Conservation (phyloP, 2,888 invertebrate species). For the Brenthis ino region DNA sequence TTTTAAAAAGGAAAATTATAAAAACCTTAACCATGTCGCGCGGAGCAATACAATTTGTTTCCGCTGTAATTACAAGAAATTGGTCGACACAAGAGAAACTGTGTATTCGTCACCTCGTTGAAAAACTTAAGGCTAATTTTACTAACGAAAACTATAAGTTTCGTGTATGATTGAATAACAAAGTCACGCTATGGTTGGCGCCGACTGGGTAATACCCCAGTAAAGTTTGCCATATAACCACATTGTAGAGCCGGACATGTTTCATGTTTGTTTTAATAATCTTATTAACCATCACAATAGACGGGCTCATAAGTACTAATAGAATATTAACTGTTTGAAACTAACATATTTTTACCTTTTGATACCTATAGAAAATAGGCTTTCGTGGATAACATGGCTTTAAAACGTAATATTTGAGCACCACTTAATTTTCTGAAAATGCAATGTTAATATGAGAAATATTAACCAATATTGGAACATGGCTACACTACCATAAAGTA, state of each 20-base stretch:
- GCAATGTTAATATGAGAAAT: neutral
- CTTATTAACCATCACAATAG: neutral
- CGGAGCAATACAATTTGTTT: slow-evolving; percentile 10
- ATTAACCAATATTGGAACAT: neutral
- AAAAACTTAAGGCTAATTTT: slow-evolving; percentile 51
- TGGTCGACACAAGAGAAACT: slow-evolving; percentile 22
- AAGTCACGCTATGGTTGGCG: slow-evolving; percentile 61
- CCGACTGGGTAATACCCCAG: slow-evolving; percentile 45
- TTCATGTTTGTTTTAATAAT: neutral
- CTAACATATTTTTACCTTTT: too few species aligned
- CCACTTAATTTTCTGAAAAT: neutral
- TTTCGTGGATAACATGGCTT: too few species aligned
- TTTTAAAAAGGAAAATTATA: slow-evolving; percentile 13
- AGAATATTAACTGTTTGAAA: too few species aligned
- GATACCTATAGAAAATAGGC: too few species aligned
- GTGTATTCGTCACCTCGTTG: slow-evolving; percentile 37
- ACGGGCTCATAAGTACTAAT: too few species aligned
- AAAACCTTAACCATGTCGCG: slow-evolving; percentile 12
- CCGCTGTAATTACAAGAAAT: slow-evolving; percentile 15
- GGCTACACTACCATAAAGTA: neutral
- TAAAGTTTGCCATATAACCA: slow-evolving; percentile 8
- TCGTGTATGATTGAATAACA: slow-evolving; percentile 58
- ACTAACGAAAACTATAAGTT: slow-evolving; percentile 59
- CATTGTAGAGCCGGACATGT: slow-evolving; percentile 1
- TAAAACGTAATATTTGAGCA: too few species aligned